Base-by-base conservation (phyloP, 1,140 invertebrate species). In the Asobara japonica region DNA sequence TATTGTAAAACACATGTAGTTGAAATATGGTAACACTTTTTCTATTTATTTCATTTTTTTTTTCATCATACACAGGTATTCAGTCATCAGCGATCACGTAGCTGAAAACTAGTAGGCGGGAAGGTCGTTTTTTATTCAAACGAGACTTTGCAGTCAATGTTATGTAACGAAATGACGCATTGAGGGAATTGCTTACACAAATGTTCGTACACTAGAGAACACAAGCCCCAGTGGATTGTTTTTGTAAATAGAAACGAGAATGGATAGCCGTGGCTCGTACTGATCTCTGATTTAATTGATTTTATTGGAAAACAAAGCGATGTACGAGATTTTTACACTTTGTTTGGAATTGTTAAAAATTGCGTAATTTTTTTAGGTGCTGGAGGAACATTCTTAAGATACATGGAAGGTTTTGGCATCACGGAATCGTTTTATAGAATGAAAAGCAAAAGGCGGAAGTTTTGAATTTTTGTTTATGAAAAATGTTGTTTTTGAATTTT, bases 111-210 rank as follows among this genome's bases (percentile, higher is more conserved):
- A 5, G 51, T 56, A 25, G 51, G 51, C 22, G 51, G 51, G 51
- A 56, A 56, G 51, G 51, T 25, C 51, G 22, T 8, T 13, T 56
- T 27, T 56, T 56, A 25, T 56, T 56, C 25, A 5, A 25, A 3
- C 20, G 7, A 25, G 51, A 10, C 22, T 6, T 10, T 56, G 51
- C 20, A 16, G 41, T 13, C 38, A 8, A 45, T 3, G 22, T 56
- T 56, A 56, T 56, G 51, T 56, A 56, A 56, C 51, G 22, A 56
- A 25, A 56, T 56, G 51, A 56, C 51, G 51, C 51, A 56, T 22
- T 45, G 36, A 38, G 36, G 6, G 20, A 56, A 25, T 56, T 1
- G 22, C 51, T 22, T 18, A 56, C 13, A 25, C 18, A 20, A 18
- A 27, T 27, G 18, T 13, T 45, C n/a, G n/a, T 45, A 45, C 13